Percentiles rank a stretch among this genome's conserved stretches.
Evolutionary conservation across 2,797 vertebrate species (phyloP).

Genomic region (Protonibea diacanthus): DNA sequence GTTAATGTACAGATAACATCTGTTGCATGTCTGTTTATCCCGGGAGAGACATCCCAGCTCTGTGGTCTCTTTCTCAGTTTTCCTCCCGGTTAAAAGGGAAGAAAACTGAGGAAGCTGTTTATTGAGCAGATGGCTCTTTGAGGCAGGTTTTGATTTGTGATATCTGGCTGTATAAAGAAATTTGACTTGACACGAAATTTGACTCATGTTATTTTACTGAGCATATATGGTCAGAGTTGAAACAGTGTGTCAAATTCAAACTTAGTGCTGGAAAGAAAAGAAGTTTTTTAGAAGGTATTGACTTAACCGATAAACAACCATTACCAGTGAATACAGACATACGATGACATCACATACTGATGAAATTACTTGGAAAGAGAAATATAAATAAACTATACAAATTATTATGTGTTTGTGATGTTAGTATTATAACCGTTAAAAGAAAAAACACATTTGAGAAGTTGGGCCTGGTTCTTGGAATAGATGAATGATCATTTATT

Average conservation of each 20-base stretch:
- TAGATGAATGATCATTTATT: background rate
- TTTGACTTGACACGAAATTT: background rate
- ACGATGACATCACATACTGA: background rate
- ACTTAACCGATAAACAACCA: background rate
- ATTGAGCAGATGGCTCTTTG: background rate
- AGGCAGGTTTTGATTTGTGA: background rate
- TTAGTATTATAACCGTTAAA: too few species aligned
- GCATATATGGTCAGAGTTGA: background rate
- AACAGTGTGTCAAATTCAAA: background rate
- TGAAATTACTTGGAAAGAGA: background rate
- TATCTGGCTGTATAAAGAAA: background rate
- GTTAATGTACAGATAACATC: background rate
- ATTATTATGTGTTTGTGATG: background rate
- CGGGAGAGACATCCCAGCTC: too few species aligned
- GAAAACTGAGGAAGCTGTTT: too few species aligned
- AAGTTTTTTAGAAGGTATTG: background rate
- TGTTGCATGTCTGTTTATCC: background rate
- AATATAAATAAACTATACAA: background rate
- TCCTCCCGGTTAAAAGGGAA: too few species aligned
- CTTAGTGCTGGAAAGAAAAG: background rate
- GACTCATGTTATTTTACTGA: background rate
- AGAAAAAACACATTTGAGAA: background rate
- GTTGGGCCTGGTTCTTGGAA: background rate
- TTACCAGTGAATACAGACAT: background rate
- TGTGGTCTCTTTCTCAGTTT: too few species aligned